Evolutionary conservation across 2,113 vertebrate genomes (phyloP).

Genomic region (Sylvia atricapilla): DNA sequence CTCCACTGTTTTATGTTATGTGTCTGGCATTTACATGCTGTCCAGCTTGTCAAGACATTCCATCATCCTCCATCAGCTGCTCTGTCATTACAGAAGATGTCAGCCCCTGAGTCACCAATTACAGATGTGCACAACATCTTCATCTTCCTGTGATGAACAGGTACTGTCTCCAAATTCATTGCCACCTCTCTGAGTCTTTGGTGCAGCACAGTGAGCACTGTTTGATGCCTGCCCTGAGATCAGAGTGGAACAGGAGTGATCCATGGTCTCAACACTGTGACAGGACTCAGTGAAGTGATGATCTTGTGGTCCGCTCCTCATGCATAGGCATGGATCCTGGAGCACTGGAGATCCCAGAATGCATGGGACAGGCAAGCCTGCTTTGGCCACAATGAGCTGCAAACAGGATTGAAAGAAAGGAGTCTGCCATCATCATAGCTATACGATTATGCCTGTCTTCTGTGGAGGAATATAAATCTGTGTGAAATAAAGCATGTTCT

Average conservation of each 20-base stretch:
- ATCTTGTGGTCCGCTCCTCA: rapidly evolving
- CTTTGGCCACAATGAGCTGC: background rate
- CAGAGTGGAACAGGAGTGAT: rapidly evolving
- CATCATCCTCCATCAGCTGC: background rate
- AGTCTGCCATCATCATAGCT: background rate
- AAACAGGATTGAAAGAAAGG: background rate
- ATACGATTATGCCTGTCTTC: background rate
- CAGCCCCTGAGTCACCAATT: background rate
- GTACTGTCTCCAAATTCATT: background rate
- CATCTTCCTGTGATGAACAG: background rate
- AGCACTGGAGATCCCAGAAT: background rate
- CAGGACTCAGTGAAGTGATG: rapidly evolving
- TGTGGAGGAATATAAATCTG: background rate
- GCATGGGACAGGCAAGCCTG: background rate
- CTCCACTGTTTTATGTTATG: rapidly evolving
- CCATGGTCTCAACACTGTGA: background rate
- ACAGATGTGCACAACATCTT: background rate
- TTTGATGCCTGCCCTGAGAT: background rate
- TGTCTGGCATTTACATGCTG: background rate
- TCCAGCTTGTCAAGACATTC: background rate
- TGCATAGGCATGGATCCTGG: background rate
- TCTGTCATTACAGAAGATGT: background rate
- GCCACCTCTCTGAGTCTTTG: background rate
- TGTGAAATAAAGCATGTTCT: background rate
- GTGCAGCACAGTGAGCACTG: background rate